phyloP scores from a whole-genome alignment of 1,140 invertebrate genomes.

The Bombus confusus region DNA sequence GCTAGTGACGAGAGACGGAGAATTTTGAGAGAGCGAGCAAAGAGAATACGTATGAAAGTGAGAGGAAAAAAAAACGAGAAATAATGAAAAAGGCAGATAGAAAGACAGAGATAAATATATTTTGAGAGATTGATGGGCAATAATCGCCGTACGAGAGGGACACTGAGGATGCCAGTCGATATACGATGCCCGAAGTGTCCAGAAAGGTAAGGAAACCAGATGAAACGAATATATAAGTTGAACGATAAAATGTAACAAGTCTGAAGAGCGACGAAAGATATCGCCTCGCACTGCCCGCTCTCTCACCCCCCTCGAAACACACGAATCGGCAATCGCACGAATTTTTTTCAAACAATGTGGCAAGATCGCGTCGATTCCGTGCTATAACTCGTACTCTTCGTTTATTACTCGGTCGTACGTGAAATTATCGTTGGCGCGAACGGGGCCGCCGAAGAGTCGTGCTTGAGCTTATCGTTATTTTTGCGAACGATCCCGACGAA shows the following conservation, averaged over 20 bases:
- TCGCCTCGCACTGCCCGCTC: constrained; percentile 78
- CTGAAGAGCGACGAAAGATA: constrained; percentile 51
- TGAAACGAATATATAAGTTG: constrained; percentile 2
- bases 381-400: not conserved
- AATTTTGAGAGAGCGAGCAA: constrained; percentile 30
- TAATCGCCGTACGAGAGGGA: constrained; percentile 57
- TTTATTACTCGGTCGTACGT: not conserved
- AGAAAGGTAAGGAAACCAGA: constrained; percentile 76
- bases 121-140: constrained; percentile 53
- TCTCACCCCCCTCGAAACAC: constrained; percentile 68
- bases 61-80: constrained; percentile 37
- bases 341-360: constrained; percentile 28
- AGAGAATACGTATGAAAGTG: constrained; percentile 53
- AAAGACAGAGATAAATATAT: constrained; percentile 58
- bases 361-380: not conserved
- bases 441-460: too few relatives aligned
- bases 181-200: constrained; percentile 75
- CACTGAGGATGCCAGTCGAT: constrained; percentile 72
- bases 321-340: constrained; percentile 61
- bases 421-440: not conserved
- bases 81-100: constrained; percentile 60
- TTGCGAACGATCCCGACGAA: not conserved
- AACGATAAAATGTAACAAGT: constrained; percentile 42
- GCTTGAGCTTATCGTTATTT: not conserved
- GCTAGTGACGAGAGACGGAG: not conserved